Base-by-base conservation (phyloP, 2,888 invertebrate species). In the Diaperis boleti region DNA sequence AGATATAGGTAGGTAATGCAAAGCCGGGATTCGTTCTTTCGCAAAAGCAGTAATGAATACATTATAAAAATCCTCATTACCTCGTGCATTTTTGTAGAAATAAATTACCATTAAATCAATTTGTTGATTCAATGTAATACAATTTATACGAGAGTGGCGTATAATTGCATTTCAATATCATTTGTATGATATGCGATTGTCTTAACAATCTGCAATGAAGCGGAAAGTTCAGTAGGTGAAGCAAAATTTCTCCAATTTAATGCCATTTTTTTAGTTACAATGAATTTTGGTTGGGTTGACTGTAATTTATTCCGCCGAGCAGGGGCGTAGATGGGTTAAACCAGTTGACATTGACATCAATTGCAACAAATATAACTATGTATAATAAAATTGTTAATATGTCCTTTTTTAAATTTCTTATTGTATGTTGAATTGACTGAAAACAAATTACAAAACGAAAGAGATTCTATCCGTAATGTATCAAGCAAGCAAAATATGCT, bases 101-200 rank as follows among this genome's bases (percentile, higher is more conserved):
- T 26, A 44, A 44, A 44, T 44, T 44, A 22, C 22, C 44, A 26
- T 22, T 44, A 44, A 44, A 44, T 44, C 44, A 44, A 22, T 44
- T 11, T 6, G 11, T 20, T 42, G 18, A 42, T 42, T 10, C 17
- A 44, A 44, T 44, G 44, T 44, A 44, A 44, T 6, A 44, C 44
- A 44, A 44, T 44, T 44, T 26, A 44, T 26, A 44, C 22, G n/a
- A 26, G 22, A 20, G 22, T 44, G 11, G 26, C 31, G 49, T 15
- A 6, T 49, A 31, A 49, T 49, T 47, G 47, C 29, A 3, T 26
- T 29, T 31, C 14, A 11, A 49, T 5, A 17, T 31, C 8, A 44
- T 26, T 22, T 22, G 13, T 13, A 4, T 2, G 7, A 22, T 22
- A 22, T 7, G 11, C 11, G 7, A 17, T 14, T 41, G 8, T 41